Evolutionary conservation across 1,140 invertebrate species (phyloP), one percentile per base, ranked within the genome.

Genomic region (Aphaenogaster rudis): DNA sequence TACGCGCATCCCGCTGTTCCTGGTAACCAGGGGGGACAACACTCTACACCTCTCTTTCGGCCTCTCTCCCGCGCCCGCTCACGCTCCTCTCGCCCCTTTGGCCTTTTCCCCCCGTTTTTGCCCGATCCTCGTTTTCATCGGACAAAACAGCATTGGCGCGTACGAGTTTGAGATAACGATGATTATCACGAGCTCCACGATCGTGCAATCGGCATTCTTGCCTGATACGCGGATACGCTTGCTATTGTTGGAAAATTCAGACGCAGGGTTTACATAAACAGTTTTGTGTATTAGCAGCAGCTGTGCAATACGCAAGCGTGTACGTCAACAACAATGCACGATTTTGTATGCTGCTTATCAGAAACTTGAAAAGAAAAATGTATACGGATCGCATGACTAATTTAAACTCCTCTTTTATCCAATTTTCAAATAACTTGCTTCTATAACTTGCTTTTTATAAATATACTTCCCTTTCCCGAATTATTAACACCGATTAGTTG

Each of bases 1-100:
- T 86, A 88, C 86, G 86, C 72, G 88, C 88, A 81, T 84, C 80
- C 66, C 50, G 69, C 69, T 85, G 72, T 89, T 88, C 64, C 80
- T 77, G 61, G 76, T 77, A 59, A 86, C 76, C 80, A 67, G 63
- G 64, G 54, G 54, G 45, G 63, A 86, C 57, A 74, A 45, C 59
- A 54, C 57, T 59, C 48, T 69, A n/a, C 71, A 39, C 64, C 64
- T 67, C 77, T 86, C 67, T 78, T 36, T 80, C 21, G 33, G 6
- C n/a, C 28, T 64, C 82, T 78, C 69, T 72, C 39, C 3, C 59
- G n/a, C 45, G 21, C 17, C 5, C 48, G 28, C 33, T 78, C n/a
- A 28, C 17, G 28, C 48, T 86, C 28, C 50, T 36, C 82, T 36
- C 61, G 52, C 48, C 54, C 67, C 59, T 67, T 67, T n/a, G 50